Conservation (phyloP, 2,113 vertebrate genomes). For the Syrrhaptes paradoxus region DNA sequence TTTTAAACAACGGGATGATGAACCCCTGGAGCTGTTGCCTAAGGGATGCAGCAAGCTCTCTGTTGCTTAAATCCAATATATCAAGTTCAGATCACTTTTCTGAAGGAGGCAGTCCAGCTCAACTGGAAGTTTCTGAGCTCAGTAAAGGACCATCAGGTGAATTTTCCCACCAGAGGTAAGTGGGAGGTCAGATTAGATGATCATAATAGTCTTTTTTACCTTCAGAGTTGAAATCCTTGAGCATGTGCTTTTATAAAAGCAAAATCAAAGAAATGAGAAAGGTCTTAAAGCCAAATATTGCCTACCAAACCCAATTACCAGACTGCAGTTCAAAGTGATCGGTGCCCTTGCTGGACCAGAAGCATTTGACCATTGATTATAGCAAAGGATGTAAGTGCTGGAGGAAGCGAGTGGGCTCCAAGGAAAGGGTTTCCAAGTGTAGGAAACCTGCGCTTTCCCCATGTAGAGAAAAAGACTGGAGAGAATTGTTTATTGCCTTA, state of each 20-base stretch:
- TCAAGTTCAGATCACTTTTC: not conserved
- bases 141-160: not conserved
- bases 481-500: not conserved
- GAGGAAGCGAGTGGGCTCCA: not conserved
- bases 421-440: not conserved
- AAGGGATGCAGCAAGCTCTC: not conserved
- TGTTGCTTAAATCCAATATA: slow-evolving; percentile 7
- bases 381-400: not conserved
- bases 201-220: not conserved
- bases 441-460: not conserved
- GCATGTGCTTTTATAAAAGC: not conserved
- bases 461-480: not conserved
- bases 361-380: not conserved
- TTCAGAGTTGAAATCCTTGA: not conserved
- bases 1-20: slow-evolving; percentile 24
- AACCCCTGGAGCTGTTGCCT: not conserved
- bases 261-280: slow-evolving; percentile 6
- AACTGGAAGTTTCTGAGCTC: not conserved
- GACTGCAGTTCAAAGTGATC: not conserved
- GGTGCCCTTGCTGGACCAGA: not conserved
- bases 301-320: not conserved
- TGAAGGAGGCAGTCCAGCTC: not conserved
- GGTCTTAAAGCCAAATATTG: slow-evolving; percentile 17
- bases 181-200: not conserved
- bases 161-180: not conserved